A percentile compares a stretch with the other conserved stretches of the same genome.
phyloP scores from a whole-genome alignment of 2,113 vertebrate species.

The Labeo catla region DNA sequence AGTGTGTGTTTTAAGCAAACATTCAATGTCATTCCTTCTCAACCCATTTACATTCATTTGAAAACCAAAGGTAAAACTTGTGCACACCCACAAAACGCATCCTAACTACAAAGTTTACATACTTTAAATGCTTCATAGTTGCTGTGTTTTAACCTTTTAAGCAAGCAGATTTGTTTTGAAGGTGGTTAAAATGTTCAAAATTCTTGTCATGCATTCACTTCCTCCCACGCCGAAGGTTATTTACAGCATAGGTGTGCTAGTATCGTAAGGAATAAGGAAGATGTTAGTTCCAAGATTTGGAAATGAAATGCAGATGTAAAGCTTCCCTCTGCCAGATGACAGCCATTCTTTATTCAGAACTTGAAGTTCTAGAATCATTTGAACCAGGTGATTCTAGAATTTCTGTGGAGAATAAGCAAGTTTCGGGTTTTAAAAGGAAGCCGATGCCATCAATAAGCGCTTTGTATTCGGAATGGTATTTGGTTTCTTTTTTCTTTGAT shows the following conservation, averaged over 20 bases:
- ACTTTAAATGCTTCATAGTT: background rate
- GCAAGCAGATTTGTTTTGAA: background rate
- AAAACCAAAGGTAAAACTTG: conserved; percentile 33
- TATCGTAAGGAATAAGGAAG: background rate
- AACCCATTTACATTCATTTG: conserved; percentile 45
- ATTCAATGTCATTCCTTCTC: conserved; percentile 8
- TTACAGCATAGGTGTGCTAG: background rate
- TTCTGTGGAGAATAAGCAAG: background rate
- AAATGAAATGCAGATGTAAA: background rate
- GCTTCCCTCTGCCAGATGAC: background rate
- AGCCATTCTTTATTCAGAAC: background rate
- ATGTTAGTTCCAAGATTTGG: background rate
- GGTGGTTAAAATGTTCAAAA: background rate
- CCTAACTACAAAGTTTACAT: conserved; percentile 13
- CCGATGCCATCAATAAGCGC: conserved; percentile 54
- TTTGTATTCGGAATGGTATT: conserved; percentile 66
- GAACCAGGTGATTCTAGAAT: background rate
- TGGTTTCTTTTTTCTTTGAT: conserved; percentile 71
- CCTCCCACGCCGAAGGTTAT: background rate
- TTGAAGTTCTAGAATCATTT: background rate
- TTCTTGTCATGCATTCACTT: background rate
- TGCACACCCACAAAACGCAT: background rate
- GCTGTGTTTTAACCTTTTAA: background rate
- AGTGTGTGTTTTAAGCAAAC: conserved; percentile 29
- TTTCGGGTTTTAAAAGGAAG: background rate